A percentile compares a stretch with the other conserved stretches of the same genome.
These are phyloP conservation scores for Xestia ashworthii DNA, from an alignment of 2,888 invertebrate genomes.

Conservation along the genomic window DNA sequence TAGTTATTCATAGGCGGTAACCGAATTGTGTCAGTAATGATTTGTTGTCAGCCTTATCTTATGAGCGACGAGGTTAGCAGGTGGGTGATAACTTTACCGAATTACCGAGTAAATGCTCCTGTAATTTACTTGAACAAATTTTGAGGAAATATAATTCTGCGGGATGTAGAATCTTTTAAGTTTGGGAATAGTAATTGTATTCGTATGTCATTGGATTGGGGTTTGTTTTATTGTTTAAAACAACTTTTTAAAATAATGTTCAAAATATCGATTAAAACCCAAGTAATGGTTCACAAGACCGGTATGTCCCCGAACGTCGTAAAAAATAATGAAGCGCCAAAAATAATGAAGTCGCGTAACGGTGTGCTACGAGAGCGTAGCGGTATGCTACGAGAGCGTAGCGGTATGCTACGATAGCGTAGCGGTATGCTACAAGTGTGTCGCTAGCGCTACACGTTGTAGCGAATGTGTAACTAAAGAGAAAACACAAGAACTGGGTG, in stretches of 20 bases:
- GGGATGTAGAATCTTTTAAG: not conserved
- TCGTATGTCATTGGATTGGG: not conserved
- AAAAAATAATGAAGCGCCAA: not conserved
- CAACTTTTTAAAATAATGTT: not conserved
- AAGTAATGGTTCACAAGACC: not conserved
- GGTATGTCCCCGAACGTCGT: not conserved
- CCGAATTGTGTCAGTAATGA: conserved; percentile 61
- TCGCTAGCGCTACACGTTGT: not conserved
- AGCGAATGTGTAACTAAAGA: not conserved
- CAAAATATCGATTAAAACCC: not conserved
- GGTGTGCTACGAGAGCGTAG: not conserved
- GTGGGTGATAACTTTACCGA: conserved; percentile 44
- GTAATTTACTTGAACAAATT: conserved; percentile 35
- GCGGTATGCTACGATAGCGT: not conserved
- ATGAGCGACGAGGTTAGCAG: conserved; percentile 47
- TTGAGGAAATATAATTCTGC: not conserved
- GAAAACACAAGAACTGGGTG: not conserved
- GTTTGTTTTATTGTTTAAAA: not conserved
- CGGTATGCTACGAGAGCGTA: conserved; percentile 9
- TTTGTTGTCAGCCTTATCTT: conserved; percentile 69
- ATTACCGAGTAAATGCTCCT: conserved; percentile 41
- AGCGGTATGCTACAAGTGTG: not conserved
- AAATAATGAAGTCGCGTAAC: not conserved
- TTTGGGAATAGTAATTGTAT: not conserved
- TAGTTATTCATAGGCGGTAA: conserved; percentile 35